These are phyloP conservation scores for Drosophila melanica DNA, from an alignment of 1,140 invertebrate genomes.

Conservation along the genomic window DNA sequence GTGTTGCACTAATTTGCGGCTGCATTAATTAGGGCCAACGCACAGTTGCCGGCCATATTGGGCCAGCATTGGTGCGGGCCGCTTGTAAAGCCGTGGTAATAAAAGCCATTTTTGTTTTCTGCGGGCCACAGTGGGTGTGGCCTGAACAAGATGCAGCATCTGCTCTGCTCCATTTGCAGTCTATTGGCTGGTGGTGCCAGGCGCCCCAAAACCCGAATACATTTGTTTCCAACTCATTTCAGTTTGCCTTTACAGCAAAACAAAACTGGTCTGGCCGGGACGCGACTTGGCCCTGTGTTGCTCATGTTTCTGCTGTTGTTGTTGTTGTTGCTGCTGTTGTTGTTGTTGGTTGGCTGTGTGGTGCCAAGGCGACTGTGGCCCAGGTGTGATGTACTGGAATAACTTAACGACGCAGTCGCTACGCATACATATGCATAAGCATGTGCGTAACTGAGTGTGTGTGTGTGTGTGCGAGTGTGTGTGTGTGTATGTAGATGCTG, in stretches of 20 bases:
- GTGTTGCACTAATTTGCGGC: neutral
- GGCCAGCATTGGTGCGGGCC: slow-evolving; percentile 18
- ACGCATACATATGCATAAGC: slow-evolving; percentile 70
- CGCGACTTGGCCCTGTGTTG: slow-evolving; percentile 20
- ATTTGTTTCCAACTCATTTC: slow-evolving; percentile 65
- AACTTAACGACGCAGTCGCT: slow-evolving; percentile 75
- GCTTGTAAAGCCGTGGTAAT: slow-evolving; percentile 66
- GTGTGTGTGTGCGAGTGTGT: slow-evolving; percentile 18
- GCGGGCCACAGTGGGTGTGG: slow-evolving; percentile 65
- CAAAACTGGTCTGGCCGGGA: slow-evolving; percentile 72
- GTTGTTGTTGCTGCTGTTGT: slow-evolving; percentile 19
- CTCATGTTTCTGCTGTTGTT: slow-evolving; percentile 10
- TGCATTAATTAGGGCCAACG: slow-evolving; percentile 15
- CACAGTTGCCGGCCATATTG: slow-evolving; percentile 46
- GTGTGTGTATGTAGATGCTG: slow-evolving; percentile 57
- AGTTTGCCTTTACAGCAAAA: slow-evolving; percentile 31
- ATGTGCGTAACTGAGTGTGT: slow-evolving; percentile 1
- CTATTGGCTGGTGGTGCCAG: slow-evolving; percentile 72
- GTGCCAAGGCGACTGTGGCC: slow-evolving; percentile 49
- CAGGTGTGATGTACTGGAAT: slow-evolving; percentile 83
- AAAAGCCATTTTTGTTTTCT: slow-evolving; percentile 78
- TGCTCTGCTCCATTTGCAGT: slow-evolving; percentile 81
- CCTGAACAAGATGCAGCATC: slow-evolving; percentile 63
- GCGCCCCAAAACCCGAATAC: slow-evolving; percentile 72
- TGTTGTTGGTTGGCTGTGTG: slow-evolving; percentile 21